phyloP scores from a whole-genome alignment of 2,888 invertebrate species.

The Folsomia candida region DNA sequence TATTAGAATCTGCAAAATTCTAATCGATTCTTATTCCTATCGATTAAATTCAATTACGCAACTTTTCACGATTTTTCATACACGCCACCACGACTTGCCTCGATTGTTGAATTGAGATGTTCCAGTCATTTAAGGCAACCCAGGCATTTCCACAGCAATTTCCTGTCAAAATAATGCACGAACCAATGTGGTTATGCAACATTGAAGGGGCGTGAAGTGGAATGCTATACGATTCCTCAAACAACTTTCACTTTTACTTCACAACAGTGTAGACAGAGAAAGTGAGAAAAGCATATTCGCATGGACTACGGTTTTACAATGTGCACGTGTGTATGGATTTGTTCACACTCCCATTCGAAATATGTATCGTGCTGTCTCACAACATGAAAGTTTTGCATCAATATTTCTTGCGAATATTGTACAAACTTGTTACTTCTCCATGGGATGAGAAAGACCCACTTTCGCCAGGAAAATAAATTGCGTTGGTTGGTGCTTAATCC shows the following conservation, averaged over 20 bases:
- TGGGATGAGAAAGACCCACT: background rate
- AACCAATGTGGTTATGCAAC: background rate
- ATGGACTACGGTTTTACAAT: too few relatives aligned
- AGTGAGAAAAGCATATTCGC: too few relatives aligned
- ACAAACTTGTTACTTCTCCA: conserved; percentile 4
- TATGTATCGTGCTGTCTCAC: background rate
- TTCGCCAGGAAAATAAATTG: conserved; percentile 1
- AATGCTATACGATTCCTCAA: background rate
- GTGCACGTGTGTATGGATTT: too few relatives aligned
- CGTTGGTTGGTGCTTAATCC: background rate
- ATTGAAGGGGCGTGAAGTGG: background rate
- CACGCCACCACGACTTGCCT: too few relatives aligned
- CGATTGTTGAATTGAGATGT: too few relatives aligned
- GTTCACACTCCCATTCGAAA: background rate
- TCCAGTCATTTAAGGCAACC: too few relatives aligned
- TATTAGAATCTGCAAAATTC: too few relatives aligned
- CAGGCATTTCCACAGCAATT: too few relatives aligned
- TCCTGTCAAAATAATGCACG: background rate
- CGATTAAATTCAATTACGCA: too few relatives aligned
- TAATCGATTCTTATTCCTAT: too few relatives aligned
- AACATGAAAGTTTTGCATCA: background rate
- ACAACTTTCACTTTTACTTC: background rate
- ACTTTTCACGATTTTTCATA: too few relatives aligned
- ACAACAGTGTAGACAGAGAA: too few relatives aligned
- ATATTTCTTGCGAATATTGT: background rate